phyloP scores from a whole-genome alignment of 1,140 invertebrate species.

The Drosophila mayri region DNA sequence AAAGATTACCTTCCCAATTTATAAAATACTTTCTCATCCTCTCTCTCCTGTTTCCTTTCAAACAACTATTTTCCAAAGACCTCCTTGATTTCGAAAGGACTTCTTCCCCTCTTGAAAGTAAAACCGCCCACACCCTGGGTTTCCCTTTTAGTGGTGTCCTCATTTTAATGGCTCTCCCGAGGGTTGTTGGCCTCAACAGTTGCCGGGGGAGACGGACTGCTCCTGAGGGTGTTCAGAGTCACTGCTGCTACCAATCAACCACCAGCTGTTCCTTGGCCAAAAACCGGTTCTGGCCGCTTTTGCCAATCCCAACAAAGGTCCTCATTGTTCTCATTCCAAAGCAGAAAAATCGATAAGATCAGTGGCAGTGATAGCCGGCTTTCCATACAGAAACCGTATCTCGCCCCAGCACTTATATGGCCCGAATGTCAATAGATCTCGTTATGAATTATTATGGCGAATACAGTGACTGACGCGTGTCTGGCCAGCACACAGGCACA shows the following conservation, averaged over 20 bases:
- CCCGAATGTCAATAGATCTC: constrained; percentile 48
- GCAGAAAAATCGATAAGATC: constrained; percentile 68
- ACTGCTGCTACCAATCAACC: constrained; percentile 39
- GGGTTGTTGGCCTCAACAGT: constrained; percentile 51
- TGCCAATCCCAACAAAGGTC: constrained; percentile 57
- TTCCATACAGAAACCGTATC: constrained; percentile 14
- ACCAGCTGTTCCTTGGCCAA: constrained; percentile 40
- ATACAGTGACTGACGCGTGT: constrained; percentile 57
- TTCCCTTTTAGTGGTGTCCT: constrained; percentile 30
- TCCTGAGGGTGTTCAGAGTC: constrained; percentile 49
- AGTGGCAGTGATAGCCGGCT: constrained; percentile 49
- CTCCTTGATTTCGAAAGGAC: neutral
- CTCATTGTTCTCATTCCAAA: constrained; percentile 51
- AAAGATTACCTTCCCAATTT: neutral
- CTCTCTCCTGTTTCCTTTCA: neutral
- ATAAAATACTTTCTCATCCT: neutral
- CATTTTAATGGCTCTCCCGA: constrained; percentile 17
- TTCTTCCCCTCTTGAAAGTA: constrained; percentile 7
- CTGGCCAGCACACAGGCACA: constrained; percentile 16
- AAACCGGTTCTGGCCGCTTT: constrained; percentile 70
- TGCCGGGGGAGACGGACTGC: constrained; percentile 18
- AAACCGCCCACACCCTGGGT: neutral
- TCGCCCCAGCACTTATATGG: constrained; percentile 26
- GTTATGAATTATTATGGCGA: constrained; percentile 53
- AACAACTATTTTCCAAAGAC: neutral